phyloP scores from a whole-genome alignment of 2,797 vertebrate genomes.

The Parauchenoglanis punctatus region DNA sequence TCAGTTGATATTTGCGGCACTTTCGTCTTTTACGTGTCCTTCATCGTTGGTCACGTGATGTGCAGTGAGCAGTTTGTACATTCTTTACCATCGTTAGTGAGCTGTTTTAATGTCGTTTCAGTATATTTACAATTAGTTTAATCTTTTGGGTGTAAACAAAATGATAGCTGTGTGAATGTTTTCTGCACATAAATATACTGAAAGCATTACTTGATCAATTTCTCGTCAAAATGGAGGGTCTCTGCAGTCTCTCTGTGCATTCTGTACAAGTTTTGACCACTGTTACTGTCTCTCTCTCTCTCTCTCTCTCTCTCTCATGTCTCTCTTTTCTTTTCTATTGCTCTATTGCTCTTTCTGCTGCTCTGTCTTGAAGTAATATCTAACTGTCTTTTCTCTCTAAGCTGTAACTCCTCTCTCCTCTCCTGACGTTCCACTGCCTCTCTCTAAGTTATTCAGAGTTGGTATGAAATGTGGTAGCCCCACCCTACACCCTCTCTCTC shows the following conservation, averaged over 20 bases:
- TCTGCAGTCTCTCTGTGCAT: constrained; percentile 81
- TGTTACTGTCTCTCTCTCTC: constrained; percentile 41
- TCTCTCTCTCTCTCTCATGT: constrained; percentile 58
- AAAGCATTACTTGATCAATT: constrained; percentile 53
- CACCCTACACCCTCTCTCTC: constrained; percentile 52
- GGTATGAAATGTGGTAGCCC: constrained; percentile 87
- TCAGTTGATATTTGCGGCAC: constrained; percentile 10
- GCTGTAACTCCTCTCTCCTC: constrained; percentile 77
- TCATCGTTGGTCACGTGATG: neutral
- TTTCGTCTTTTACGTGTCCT: neutral
- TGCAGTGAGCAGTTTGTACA: constrained; percentile 39
- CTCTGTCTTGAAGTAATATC: constrained; percentile 63
- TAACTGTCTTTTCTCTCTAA: constrained; percentile 67
- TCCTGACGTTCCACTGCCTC: constrained; percentile 76
- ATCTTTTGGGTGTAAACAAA: constrained; percentile 5
- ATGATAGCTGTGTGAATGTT: constrained; percentile 14
- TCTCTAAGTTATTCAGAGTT: constrained; percentile 84
- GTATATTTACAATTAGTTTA: constrained; percentile 53
- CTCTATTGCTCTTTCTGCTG: constrained; percentile 39
- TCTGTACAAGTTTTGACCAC: constrained; percentile 80
- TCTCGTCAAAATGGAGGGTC: constrained; percentile 55
- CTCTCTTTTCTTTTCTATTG: constrained; percentile 41
- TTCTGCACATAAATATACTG: constrained; percentile 57
- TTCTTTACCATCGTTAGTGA: constrained; percentile 41
- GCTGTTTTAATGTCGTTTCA: constrained; percentile 54